Evolutionary conservation across 2,797 vertebrate species (phyloP).

Genomic region (Xenops minutus): DNA sequence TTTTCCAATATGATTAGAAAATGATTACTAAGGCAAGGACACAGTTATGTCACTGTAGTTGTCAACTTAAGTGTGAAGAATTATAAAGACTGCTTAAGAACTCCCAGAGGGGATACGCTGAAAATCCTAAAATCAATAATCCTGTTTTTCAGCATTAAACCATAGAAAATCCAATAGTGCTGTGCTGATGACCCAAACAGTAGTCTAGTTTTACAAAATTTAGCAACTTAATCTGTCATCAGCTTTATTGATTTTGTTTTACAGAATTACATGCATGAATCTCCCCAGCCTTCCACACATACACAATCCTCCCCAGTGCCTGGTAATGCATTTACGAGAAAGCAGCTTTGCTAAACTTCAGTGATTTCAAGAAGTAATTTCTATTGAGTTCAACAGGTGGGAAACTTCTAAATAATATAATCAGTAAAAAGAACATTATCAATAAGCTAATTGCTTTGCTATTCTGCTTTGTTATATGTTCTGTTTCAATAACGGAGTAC

Average conservation of each 20-base stretch:
- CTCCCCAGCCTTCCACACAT: slow-evolving; percentile 27
- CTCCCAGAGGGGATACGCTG: slow-evolving; percentile 63
- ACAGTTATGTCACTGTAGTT: slow-evolving; percentile 67
- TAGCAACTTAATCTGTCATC: slow-evolving; percentile 73
- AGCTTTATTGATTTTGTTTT: slow-evolving; percentile 80
- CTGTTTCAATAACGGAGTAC: not conserved
- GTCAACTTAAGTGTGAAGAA: slow-evolving; percentile 78
- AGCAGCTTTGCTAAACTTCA: slow-evolving; percentile 46
- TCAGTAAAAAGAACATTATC: slow-evolving; percentile 16
- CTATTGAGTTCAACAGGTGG: slow-evolving; percentile 51
- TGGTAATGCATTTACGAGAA: slow-evolving; percentile 41
- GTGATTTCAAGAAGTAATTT: slow-evolving; percentile 14
- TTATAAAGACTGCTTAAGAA: slow-evolving; percentile 74
- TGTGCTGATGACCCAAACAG: slow-evolving; percentile 62
- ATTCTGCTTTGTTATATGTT: slow-evolving; percentile 2
- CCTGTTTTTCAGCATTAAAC: slow-evolving; percentile 76
- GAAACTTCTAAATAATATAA: slow-evolving; percentile 45
- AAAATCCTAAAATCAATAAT: slow-evolving; percentile 86
- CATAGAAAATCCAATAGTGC: slow-evolving; percentile 75
- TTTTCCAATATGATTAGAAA: slow-evolving; percentile 74
- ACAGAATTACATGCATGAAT: slow-evolving; percentile 72
- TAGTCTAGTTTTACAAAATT: slow-evolving; percentile 69
- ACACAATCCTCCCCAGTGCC: not conserved
- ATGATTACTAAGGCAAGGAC: slow-evolving; percentile 64
- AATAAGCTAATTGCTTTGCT: slow-evolving; percentile 35